Percentiles rank a stretch among this genome's conserved stretches.
phyloP scores from a whole-genome alignment of 2,888 invertebrate species.

The Chrysina gloriosa region DNA sequence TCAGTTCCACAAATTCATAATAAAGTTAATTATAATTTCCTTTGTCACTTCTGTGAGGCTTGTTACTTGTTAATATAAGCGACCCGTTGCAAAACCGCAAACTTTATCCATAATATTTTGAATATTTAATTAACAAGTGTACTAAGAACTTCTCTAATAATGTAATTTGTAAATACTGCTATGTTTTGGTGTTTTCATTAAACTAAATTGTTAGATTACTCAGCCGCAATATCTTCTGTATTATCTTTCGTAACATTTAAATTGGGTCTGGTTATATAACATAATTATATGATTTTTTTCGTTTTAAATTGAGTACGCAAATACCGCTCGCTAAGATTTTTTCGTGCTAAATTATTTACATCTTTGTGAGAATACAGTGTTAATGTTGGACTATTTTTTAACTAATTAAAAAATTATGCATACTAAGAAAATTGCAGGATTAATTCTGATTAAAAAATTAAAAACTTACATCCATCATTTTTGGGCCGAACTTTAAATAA shows the following conservation, averaged over 20 bases:
- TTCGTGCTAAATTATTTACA: too few species aligned
- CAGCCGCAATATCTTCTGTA: conserved; percentile 7
- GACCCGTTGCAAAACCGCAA: conserved; percentile 28
- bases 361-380: too few species aligned
- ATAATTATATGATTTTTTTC: background rate
- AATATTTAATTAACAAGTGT: conserved; percentile 36
- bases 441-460: too few species aligned
- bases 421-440: too few species aligned
- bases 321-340: too few species aligned
- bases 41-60: conserved; percentile 24
- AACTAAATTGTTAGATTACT: conserved; percentile 28
- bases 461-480: too few species aligned
- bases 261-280: background rate
- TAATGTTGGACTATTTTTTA: too few species aligned
- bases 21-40: conserved; percentile 36
- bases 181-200: conserved; percentile 33
- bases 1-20: conserved; percentile 32
- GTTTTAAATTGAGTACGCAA: background rate
- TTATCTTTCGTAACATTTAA: conserved; percentile 1
- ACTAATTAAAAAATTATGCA: too few species aligned
- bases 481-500: too few species aligned
- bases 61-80: conserved; percentile 32
- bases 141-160: conserved; percentile 25
- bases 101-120: conserved; percentile 32
- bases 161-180: conserved; percentile 29